A percentile compares a stretch with the other conserved stretches of the same genome.
Conservation (phyloP, 2,797 vertebrate species). For the Phataginus tricuspis region DNA sequence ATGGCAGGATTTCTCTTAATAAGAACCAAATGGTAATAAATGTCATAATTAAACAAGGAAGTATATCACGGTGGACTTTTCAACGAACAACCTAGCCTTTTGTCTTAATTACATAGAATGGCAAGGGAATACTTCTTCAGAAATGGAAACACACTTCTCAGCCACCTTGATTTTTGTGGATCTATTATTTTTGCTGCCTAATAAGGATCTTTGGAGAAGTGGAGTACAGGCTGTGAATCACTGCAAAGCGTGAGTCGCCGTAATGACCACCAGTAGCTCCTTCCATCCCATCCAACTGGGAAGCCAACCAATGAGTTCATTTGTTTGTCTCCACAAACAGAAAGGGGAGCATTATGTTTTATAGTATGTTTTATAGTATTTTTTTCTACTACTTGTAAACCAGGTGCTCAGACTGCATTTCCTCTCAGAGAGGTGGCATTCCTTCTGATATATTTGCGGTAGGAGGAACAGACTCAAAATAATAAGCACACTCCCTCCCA, state of each 20-base stretch:
- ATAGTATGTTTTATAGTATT: background rate
- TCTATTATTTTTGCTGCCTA: background rate
- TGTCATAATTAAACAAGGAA: constrained; percentile 78
- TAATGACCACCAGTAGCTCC: background rate
- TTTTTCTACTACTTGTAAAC: background rate
- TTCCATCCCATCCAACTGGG: background rate
- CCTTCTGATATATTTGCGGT: background rate
- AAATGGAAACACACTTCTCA: background rate
- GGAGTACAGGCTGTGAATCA: background rate
- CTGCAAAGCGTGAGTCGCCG: background rate
- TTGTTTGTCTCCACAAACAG: background rate
- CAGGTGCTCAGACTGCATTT: background rate
- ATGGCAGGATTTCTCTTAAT: constrained; percentile 73
- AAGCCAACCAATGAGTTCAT: background rate
- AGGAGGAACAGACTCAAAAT: background rate
- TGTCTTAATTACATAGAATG: constrained; percentile 72
- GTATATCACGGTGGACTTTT: constrained; percentile 62
- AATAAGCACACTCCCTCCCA: background rate
- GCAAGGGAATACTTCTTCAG: background rate
- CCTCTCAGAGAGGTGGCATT: background rate
- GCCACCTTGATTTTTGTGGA: background rate
- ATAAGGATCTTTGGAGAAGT: background rate
- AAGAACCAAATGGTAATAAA: constrained; percentile 75
- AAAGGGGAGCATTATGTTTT: background rate
- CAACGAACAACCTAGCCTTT: constrained; percentile 62